Evolutionary conservation across 2,888 invertebrate genomes (phyloP), one percentile per base, ranked within the genome.

Genomic region (Polymixis lichenea): DNA sequence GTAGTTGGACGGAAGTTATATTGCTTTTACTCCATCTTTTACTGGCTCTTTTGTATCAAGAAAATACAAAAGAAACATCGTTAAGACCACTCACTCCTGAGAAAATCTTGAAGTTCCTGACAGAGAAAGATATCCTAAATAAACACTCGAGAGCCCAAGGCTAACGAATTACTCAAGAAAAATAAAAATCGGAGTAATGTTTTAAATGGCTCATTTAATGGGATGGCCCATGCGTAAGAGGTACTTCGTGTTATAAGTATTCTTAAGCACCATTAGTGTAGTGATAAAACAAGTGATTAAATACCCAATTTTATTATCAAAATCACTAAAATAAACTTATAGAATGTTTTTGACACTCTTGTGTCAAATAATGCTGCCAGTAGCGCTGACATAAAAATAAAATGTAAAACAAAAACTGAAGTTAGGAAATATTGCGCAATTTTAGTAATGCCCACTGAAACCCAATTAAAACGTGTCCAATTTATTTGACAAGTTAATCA

Each of bases 401-500:
- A 25, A 0, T 19, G 46, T 58, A 5, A 46, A 13, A 64, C 0
- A n/a, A 64, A 46, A 25, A 49, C 13, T 7, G 19, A 25, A 22
- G 25, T 8, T 28, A 15, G 15, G 15, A 61, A 70, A 62, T 62
- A 9, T 49, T 5, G 3, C 19, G 19, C 25, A 38, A 28, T 55
- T 43, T 70, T 62, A n/a, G 8, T 62, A 56, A 71, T 56, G 13
- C 62, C 19, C 13, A 51, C 25, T 77, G n/a, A 64, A 72, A 78
- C 62, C 43, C 56, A 72, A 78, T 78, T 72, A 77, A 19, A 32
- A 72, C 32, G 51, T 32, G 9, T 25, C 56, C 62, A 78, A 78
- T 78, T 77, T 72, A 64, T 78, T 64, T 72, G 56, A 64, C 64
- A 64, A 77, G 72, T 56, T 78, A 51, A 72, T 77, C 43, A 72